These are phyloP conservation scores for Lanistes nyassanus DNA, from an alignment of 1,140 invertebrate genomes.

Conservation along the genomic window DNA sequence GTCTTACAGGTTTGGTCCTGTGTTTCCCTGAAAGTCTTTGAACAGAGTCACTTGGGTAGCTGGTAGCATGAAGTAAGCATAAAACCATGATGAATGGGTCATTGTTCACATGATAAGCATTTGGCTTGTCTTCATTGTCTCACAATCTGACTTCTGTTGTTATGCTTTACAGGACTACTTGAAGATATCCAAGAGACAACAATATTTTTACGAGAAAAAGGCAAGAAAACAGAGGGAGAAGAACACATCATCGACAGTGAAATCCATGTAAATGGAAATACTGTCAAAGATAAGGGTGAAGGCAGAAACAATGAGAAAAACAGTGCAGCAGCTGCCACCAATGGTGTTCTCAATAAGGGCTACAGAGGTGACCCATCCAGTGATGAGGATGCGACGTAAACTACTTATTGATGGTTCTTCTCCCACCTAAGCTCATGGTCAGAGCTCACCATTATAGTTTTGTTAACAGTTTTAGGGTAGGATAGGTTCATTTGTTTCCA, in stretches of 20 bases:
- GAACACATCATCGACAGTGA: background rate
- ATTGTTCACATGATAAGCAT: no score
- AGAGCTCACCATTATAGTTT: background rate
- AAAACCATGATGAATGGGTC: no score
- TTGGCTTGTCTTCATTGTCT: no score
- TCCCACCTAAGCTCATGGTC: background rate
- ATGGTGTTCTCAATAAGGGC: background rate
- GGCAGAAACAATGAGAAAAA: background rate
- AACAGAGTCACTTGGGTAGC: no score
- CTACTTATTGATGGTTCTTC: background rate
- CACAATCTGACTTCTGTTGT: no score
- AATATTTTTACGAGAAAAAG: conserved; percentile 20
- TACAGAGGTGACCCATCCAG: conserved; percentile 13
- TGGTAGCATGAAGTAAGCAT: no score
- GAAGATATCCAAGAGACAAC: conserved; percentile 41
- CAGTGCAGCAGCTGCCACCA: background rate
- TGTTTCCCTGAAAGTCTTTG: no score
- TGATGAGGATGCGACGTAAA: background rate
- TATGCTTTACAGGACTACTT: conserved; percentile 27
- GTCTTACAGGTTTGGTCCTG: no score
- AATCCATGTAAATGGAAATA: background rate
- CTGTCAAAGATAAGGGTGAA: background rate
- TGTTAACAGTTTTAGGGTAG: no score
- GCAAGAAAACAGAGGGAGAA: background rate
- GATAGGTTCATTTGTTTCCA: no score